Percentiles rank a stretch among this genome's conserved stretches.
Conservation (phyloP, 2,113 vertebrate species). For the Siniperca chuatsi region DNA sequence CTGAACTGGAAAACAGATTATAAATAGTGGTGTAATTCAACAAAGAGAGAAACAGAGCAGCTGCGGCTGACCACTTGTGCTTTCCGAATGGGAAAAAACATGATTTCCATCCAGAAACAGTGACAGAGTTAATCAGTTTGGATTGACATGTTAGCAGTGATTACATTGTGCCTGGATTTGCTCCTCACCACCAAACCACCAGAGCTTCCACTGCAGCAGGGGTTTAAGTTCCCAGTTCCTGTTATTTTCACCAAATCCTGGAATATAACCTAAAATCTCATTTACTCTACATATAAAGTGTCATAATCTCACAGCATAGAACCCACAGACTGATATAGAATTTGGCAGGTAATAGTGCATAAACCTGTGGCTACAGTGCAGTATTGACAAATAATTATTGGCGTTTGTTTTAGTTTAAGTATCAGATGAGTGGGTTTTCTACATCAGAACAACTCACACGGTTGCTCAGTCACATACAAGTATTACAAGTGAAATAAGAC, state of each 20-base stretch:
- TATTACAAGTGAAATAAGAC: not conserved
- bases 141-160: conserved; percentile 53
- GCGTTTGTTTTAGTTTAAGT: not conserved
- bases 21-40: conserved; percentile 25
- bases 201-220: conserved; percentile 45
- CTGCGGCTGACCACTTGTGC: conserved; percentile 37
- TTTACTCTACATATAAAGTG: not conserved
- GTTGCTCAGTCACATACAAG: not conserved
- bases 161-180: conserved; percentile 52
- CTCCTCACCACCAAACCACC: conserved; percentile 56
- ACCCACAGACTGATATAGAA: not conserved
- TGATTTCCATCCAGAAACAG: conserved; percentile 29
- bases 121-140: conserved; percentile 52
- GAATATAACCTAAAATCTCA: not conserved
- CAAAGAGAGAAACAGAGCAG: conserved; percentile 31
- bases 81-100: conserved; percentile 20
- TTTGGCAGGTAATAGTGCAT: conserved; percentile 41
- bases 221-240: conserved; percentile 17
- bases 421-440: not conserved
- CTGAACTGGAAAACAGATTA: conserved; percentile 39
- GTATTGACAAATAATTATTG: not conserved
- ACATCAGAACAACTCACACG: not conserved
- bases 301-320: not conserved
- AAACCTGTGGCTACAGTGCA: conserved; percentile 3
- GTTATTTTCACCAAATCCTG: conserved; percentile 24